Evolutionary conservation across 2,797 vertebrate species (phyloP).

Genomic region (Xenentodon cancila): DNA sequence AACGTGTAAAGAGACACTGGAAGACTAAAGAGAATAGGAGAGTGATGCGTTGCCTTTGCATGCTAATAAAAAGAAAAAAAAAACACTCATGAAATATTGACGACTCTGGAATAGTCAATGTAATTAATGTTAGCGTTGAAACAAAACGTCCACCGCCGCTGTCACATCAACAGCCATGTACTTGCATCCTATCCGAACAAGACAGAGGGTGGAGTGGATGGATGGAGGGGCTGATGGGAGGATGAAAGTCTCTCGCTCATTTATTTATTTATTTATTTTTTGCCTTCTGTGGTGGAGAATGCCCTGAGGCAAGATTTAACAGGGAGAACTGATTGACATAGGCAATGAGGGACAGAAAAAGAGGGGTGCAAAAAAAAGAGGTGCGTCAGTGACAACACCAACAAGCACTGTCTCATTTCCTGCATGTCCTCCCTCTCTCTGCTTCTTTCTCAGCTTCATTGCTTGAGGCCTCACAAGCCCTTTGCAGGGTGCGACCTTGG

Average conservation of each 20-base stretch:
- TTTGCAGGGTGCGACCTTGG: constrained; percentile 69
- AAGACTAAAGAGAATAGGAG: constrained; percentile 76
- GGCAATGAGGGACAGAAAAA: constrained; percentile 52
- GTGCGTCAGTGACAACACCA: constrained; percentile 68
- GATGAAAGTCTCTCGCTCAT: constrained; percentile 68
- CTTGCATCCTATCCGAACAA: constrained; percentile 48
- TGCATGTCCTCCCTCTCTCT: constrained; percentile 26
- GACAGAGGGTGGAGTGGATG: constrained; percentile 49
- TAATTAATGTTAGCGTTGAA: constrained; percentile 76
- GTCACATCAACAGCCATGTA: constrained; percentile 48
- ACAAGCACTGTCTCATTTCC: constrained; percentile 9
- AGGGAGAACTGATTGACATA: constrained; percentile 61
- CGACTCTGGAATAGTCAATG: constrained; percentile 65
- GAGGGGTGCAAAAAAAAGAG: constrained; percentile 34
- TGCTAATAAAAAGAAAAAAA: constrained; percentile 39
- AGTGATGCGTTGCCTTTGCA: constrained; percentile 45
- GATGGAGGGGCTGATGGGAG: constrained; percentile 59
- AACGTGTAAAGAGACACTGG: constrained; percentile 66
- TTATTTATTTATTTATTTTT: too few species aligned
- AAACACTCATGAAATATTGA: constrained; percentile 78
- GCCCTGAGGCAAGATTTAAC: constrained; percentile 72
- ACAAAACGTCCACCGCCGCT: constrained; percentile 71
- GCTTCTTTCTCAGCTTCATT: constrained; percentile 35
- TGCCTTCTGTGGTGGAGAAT: constrained; percentile 66
- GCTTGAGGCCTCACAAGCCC: constrained; percentile 66